phyloP scores from a whole-genome alignment of 2,797 vertebrate species.

The Microtus californicus region DNA sequence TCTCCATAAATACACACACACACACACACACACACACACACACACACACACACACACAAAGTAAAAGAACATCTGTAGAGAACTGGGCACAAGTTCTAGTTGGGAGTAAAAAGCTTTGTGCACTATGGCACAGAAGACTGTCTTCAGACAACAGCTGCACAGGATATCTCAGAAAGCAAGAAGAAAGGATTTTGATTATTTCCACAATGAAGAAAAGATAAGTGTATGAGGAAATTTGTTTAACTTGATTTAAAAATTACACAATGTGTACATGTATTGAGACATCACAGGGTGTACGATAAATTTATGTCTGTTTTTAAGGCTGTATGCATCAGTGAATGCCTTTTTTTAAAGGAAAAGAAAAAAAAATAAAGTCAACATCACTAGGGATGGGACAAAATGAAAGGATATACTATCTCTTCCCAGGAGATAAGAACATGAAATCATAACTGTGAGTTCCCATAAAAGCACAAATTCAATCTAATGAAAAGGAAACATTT shows the following conservation, averaged over 20 bases:
- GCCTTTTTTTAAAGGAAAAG: not conserved
- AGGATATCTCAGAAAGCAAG: not conserved
- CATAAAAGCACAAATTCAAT: not conserved
- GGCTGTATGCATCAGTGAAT: not conserved
- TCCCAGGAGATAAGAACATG: not conserved
- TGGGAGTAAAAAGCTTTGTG: not conserved
- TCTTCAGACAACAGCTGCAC: not conserved
- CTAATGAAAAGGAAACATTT: slow-evolving; percentile 17
- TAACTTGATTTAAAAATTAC: not conserved
- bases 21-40: no score
- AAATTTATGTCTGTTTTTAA: not conserved
- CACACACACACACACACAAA: no score
- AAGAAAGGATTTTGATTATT: not conserved
- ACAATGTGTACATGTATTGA: not conserved
- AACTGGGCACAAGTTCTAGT: not conserved
- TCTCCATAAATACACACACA: no score
- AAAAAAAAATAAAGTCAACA: not conserved
- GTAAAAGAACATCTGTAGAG: not conserved
- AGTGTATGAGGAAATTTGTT: not conserved
- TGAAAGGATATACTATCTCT: not conserved
- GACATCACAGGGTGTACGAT: not conserved
- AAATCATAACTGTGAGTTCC: not conserved
- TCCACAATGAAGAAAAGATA: not conserved
- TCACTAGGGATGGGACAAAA: not conserved
- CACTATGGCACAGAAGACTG: not conserved